Base-by-base conservation (phyloP, 2,113 vertebrate species). In the Lophotis ruficrista region DNA sequence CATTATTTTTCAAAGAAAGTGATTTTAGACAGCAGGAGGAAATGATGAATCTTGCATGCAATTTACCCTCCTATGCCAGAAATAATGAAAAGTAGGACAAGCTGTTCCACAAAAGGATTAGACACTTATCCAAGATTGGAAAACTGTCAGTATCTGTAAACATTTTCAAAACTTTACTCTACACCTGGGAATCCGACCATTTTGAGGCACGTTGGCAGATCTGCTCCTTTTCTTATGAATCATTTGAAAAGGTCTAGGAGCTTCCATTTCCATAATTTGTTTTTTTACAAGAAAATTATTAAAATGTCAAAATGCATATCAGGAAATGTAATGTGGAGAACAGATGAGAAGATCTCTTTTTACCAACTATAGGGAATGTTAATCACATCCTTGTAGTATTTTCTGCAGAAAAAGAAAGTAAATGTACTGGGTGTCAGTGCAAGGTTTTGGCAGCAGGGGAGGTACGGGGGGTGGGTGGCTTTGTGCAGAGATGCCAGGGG, bases 71-170 rank as follows among this genome's bases (percentile, higher is more conserved):
- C 60, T 57, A 20, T 87, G 71, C 45, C 65, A 95, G 85, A 87
- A 92, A 77, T 82, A 71, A 93, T 92, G 64, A 89, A 92, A 95
- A 72, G 57, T 82, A 82, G 76, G 78, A 72, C 86, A 93, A 31
- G 51, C 38, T 94, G 69, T 91, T 92, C 64, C 28, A 76, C 62
- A 78, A 82, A 90, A n/a, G 50, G 61, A 72, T 94, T 95, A 90
- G 57, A 95, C 80, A 89, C 53, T 88, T 86, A 71, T 35, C 60
- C 81, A 83, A 54, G 53, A 76, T 6, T 95, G 62, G 81, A 75
- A 89, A 96, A 87, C 72, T 93, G 72, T 94, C 81, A 83, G 62
- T 68, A 41, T 89, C 71, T 71, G 64, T 89, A 96, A 95, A 96
- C 51, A 83, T 90, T 95, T 92, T 83, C 85, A 76, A 61, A 89